Evolutionary conservation across 2,888 invertebrate genomes (phyloP).

Genomic region (Sphinx pinastri): DNA sequence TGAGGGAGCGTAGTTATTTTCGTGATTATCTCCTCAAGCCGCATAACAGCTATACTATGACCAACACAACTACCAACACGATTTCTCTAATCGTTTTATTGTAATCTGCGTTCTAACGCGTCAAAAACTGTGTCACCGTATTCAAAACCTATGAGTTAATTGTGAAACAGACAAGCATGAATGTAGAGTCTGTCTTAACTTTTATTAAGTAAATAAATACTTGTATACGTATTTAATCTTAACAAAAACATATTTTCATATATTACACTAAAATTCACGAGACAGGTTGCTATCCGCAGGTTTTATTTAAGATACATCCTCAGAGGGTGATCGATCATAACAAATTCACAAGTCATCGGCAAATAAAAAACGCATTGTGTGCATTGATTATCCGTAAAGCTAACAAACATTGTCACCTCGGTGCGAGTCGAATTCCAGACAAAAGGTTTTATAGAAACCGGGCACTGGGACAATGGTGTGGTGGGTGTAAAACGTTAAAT

Average conservation of each 20-base stretch:
- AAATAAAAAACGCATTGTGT: slow-evolving; percentile 78
- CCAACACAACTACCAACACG: slow-evolving; percentile 58
- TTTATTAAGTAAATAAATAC: neutral
- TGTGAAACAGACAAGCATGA: neutral
- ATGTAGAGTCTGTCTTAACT: neutral
- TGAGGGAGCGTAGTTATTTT: slow-evolving; percentile 65
- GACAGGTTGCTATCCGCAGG: slow-evolving; percentile 61
- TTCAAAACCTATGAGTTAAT: neutral
- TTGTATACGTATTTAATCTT: neutral
- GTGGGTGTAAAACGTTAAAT: slow-evolving; percentile 80
- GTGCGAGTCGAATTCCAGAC: slow-evolving; percentile 71
- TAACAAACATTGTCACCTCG: slow-evolving; percentile 82
- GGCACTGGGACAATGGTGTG: slow-evolving; percentile 66
- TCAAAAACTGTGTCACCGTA: slow-evolving; percentile 16
- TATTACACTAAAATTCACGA: slow-evolving; percentile 32
- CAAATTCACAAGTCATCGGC: slow-evolving; percentile 83
- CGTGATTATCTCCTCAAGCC: slow-evolving; percentile 71
- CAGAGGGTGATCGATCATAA: slow-evolving; percentile 75
- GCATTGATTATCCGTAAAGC: slow-evolving; percentile 72
- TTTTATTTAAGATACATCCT: slow-evolving; percentile 54
- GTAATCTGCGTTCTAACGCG: slow-evolving; percentile 35
- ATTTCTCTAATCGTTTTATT: slow-evolving; percentile 62
- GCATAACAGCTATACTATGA: slow-evolving; percentile 54
- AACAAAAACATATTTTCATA: neutral
- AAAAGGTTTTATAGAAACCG: slow-evolving; percentile 73